Base-by-base conservation (phyloP, 1,140 invertebrate genomes). In the Drosophila nebulosa region DNA sequence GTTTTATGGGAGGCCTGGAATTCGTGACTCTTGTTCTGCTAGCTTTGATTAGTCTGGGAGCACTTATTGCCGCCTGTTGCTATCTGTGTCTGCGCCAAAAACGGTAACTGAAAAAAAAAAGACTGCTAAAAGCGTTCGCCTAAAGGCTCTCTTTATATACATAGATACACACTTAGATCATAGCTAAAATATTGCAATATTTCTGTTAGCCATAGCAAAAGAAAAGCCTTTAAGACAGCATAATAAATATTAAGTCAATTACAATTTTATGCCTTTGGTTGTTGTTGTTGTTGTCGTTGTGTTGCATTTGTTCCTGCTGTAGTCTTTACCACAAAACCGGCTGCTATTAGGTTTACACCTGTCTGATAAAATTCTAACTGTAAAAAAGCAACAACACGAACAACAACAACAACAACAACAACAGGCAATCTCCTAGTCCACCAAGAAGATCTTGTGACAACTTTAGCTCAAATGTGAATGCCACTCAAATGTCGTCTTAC, bases 11-110 rank as follows among this genome's bases (percentile, higher is more conserved):
- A n/a, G 94, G 95, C 1, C 92, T 96, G 66, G 96, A 97, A 91
- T 94, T 97, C 12, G 95, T 95, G 10, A 95, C 96, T 1, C 94
- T 97, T 3, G 94, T 96, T 0, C 92, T 97, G 1, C 95, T 95
- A 16, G 95, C 95, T 52, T 92, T 97, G 36, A 94, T 97, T 27
- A 96, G 97, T 83, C 84, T 97, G 21, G 96, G 96, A 6, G 96
- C 96, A 1, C 92, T 96, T 16, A 93, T 95, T 0, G 95, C 96
- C 0, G 95, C 96, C 2, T 93, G 96, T n/a, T 96, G 95, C 74
- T 94, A 96, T 57, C 92, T 95, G n/a, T 96, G 95, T 77, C 92
- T 95, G 60, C 93, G 94, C 35, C 95, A 93, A 64, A 94, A 94
- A 92, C 94, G 94, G 94, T 95, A 92, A 69, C 27, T 60, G 30